A percentile compares a stretch with the other conserved stretches of the same genome.
phyloP scores from a whole-genome alignment of 2,113 vertebrate genomes.

The Megaceryle maxima region DNA sequence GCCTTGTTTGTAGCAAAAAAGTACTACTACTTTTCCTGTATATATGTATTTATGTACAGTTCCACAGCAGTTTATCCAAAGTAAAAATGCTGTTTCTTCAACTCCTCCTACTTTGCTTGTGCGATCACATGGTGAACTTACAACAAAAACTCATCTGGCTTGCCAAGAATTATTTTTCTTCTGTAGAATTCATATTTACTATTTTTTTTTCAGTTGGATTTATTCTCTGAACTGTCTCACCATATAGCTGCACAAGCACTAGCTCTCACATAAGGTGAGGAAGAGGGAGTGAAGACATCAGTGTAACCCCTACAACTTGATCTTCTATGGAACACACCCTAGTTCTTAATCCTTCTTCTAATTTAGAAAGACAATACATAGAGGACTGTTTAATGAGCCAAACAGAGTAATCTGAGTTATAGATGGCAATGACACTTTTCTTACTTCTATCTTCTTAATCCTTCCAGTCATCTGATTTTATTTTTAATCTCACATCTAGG shows the following conservation, averaged over 20 bases:
- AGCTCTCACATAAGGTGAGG: not conserved
- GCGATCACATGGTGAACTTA: rapidly evolving
- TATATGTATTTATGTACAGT: not conserved
- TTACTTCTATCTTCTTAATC: not conserved
- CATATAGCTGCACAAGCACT: not conserved
- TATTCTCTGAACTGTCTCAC: not conserved
- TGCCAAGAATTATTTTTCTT: not conserved
- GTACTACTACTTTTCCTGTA: not conserved
- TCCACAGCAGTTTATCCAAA: not conserved
- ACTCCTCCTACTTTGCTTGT: not conserved
- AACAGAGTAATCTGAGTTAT: not conserved
- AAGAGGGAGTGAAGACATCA: not conserved
- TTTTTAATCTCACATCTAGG: constrained; percentile 71
- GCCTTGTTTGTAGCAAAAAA: not conserved
- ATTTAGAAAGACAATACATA: not conserved
- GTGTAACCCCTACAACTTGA: not conserved
- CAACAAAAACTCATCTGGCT: not conserved
- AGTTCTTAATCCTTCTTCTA: not conserved
- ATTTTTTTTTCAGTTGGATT: not conserved
- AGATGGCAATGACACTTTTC: not conserved
- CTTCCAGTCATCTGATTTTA: not conserved
- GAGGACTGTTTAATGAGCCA: not conserved
- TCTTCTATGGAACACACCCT: not conserved
- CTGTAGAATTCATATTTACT: not conserved
- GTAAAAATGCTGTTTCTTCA: not conserved